Percentiles rank a stretch among this genome's conserved stretches.
Evolutionary conservation across 1,140 invertebrate genomes (phyloP).

Genomic region (Eriocheir sinensis): DNA sequence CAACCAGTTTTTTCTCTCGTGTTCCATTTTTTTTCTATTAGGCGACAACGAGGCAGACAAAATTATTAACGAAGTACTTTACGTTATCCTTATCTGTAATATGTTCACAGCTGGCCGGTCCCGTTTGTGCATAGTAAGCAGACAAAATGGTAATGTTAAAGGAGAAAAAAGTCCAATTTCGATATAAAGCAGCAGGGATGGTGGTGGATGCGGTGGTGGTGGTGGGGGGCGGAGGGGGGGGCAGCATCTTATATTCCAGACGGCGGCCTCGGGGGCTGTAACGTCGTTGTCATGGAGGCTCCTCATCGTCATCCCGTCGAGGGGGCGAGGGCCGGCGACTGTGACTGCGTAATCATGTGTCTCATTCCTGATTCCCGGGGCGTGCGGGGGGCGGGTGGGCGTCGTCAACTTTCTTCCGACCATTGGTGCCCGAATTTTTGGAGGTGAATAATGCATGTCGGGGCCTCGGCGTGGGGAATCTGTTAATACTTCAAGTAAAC

Average conservation of each 20-base stretch:
- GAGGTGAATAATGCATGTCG: constrained; percentile 15
- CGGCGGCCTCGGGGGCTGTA: neutral
- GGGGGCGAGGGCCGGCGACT: neutral
- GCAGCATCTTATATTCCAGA: too few relatives aligned
- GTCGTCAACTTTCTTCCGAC: constrained; percentile 10
- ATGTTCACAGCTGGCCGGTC: neutral
- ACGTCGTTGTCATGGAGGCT: neutral
- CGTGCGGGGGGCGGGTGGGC: neutral
- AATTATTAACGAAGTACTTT: neutral
- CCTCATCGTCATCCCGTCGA: neutral
- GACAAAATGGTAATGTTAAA: neutral
- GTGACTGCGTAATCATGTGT: neutral
- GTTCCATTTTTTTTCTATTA: too few relatives aligned
- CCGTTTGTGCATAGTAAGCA: neutral
- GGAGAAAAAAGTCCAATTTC: neutral
- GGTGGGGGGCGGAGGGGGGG: too few relatives aligned
- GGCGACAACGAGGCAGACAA: neutral
- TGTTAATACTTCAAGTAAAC: constrained; percentile 26
- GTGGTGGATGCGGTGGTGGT: too few relatives aligned
- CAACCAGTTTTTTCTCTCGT: neutral
- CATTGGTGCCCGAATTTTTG: constrained; percentile 14
- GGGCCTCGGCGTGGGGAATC: neutral
- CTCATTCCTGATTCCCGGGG: constrained; percentile 3
- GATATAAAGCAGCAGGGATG: neutral
- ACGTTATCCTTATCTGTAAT: neutral